Evolutionary conservation across 2,797 vertebrate genomes (phyloP).

Genomic region (Pempheris klunzingeri): DNA sequence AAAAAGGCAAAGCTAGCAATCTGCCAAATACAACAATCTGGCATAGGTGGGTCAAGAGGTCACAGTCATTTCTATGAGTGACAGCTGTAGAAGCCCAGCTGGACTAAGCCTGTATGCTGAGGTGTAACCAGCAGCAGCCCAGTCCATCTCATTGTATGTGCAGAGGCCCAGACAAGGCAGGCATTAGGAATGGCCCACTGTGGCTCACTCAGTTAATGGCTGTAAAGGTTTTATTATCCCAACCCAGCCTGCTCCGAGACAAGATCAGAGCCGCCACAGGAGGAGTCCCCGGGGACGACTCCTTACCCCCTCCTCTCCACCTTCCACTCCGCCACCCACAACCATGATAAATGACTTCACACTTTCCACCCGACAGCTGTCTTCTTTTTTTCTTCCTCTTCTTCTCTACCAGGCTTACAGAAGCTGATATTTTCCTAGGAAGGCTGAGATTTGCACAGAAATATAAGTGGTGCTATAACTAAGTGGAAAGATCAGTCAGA

Average conservation of each 20-base stretch:
- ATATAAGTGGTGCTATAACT: slow-evolving; percentile 44
- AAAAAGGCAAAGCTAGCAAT: slow-evolving; percentile 51
- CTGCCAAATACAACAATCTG: slow-evolving; percentile 60
- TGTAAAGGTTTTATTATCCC: slow-evolving; percentile 77
- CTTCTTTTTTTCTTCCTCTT: slow-evolving; percentile 28
- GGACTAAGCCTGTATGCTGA: slow-evolving; percentile 25
- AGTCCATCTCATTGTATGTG: slow-evolving; percentile 27
- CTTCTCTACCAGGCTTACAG: slow-evolving; percentile 25
- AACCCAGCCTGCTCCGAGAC: slow-evolving; percentile 58
- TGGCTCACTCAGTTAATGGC: slow-evolving; percentile 69
- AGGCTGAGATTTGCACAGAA: slow-evolving; percentile 46
- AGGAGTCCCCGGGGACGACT: slow-evolving; percentile 64
- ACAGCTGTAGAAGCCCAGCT: slow-evolving; percentile 63
- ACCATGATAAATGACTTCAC: slow-evolving; percentile 73
- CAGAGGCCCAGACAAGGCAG: slow-evolving; percentile 39
- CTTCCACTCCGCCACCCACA: slow-evolving; percentile 51
- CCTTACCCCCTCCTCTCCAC: slow-evolving; percentile 42
- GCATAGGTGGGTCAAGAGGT: slow-evolving; percentile 58
- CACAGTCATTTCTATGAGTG: slow-evolving; percentile 58
- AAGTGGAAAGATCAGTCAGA: slow-evolving; percentile 50
- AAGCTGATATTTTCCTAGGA: slow-evolving; percentile 24
- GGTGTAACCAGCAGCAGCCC: slow-evolving; percentile 7
- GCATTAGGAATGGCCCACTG: slow-evolving; percentile 55
- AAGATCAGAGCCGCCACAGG: slow-evolving; percentile 73
- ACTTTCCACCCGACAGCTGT: slow-evolving; percentile 67